phyloP scores from a whole-genome alignment of 2,888 invertebrate genomes.

The Cosmopolites sordidus region DNA sequence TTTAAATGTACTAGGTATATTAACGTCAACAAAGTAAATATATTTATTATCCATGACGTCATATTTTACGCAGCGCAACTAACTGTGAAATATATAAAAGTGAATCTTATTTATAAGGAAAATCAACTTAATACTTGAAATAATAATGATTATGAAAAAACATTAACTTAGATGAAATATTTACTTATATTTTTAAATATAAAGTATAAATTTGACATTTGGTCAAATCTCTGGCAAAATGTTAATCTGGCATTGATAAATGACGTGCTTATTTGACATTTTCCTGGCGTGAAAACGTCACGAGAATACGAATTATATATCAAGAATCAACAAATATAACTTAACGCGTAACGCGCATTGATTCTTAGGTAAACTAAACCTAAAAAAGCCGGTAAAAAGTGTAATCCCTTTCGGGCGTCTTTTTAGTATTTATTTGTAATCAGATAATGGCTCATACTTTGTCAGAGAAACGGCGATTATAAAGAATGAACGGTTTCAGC shows the following conservation, averaged over 20 bases:
- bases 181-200: background rate
- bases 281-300: constrained; percentile 12
- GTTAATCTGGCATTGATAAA: too few relatives aligned
- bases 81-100: too few relatives aligned
- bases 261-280: constrained; percentile 6
- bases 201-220: background rate
- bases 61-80: too few relatives aligned
- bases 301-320: constrained; percentile 2
- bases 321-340: constrained; percentile 12
- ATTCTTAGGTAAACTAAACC: constrained; percentile 1
- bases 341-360: background rate
- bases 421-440: background rate
- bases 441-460: background rate
- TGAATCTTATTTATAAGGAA: too few relatives aligned
- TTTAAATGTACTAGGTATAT: too few relatives aligned
- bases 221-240: too few relatives aligned
- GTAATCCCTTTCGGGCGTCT: background rate
- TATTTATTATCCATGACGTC: too few relatives aligned
- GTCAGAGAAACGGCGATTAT: constrained; percentile 11
- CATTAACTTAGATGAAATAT: too few relatives aligned
- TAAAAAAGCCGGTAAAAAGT: constrained; percentile 3
- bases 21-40: too few relatives aligned
- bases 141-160: too few relatives aligned
- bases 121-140: too few relatives aligned
- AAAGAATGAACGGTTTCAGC: constrained; percentile 79